Evolutionary conservation across 2,113 vertebrate species (phyloP).

Genomic region (Montifringilla adamsi): DNA sequence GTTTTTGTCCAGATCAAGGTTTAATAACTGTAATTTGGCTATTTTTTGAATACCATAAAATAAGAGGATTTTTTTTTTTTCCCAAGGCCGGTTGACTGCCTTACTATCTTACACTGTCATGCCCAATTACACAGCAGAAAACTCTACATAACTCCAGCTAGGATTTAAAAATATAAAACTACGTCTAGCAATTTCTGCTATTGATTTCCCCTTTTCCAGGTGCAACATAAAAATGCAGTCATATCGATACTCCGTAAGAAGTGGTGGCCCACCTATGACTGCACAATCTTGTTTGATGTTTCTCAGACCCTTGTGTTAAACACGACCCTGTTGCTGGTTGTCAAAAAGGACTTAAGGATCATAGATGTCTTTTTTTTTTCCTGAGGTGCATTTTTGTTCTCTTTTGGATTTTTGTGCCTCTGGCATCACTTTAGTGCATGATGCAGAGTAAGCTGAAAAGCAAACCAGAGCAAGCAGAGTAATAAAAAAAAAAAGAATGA

Average conservation of each 20-base stretch:
- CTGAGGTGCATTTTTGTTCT: neutral
- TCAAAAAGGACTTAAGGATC: neutral
- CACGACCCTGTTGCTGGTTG: neutral
- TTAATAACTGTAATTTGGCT: conserved; percentile 23
- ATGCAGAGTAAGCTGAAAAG: neutral
- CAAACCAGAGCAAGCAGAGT: neutral
- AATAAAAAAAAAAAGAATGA: neutral
- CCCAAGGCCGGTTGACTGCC: neutral
- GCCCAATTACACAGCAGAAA: neutral
- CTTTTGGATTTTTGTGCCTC: neutral
- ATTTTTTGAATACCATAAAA: neutral
- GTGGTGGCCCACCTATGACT: neutral
- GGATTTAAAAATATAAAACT: neutral
- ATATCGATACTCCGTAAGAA: neutral
- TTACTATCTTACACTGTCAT: neutral
- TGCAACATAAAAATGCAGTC: neutral
- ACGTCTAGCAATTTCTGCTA: neutral
- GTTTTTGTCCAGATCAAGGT: conserved; percentile 22
- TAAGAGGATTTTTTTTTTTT: neutral
- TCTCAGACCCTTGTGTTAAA: neutral
- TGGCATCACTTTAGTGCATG: neutral
- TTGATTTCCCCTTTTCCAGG: neutral
- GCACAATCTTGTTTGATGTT: neutral
- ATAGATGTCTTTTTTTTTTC: neutral
- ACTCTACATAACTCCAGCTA: neutral